Evolutionary conservation across 2,888 invertebrate species (phyloP).

Genomic region (Automeris io): DNA sequence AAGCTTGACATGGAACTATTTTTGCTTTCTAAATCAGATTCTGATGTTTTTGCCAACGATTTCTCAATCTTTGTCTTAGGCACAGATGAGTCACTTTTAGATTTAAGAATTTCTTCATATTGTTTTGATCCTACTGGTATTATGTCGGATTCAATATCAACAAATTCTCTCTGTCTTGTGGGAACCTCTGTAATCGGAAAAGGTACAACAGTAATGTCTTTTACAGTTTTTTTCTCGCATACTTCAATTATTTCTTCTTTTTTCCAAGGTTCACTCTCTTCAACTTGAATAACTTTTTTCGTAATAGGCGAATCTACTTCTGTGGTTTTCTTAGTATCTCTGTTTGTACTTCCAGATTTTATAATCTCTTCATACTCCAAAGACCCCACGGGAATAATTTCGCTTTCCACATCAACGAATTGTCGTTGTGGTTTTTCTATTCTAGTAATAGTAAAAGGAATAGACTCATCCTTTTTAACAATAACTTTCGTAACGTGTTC

Average conservation of each 20-base stretch:
- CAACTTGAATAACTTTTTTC: constrained; percentile 33
- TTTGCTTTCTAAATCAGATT: constrained; percentile 66
- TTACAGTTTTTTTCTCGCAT: constrained; percentile 49
- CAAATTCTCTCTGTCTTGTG: constrained; percentile 67
- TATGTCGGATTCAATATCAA: constrained; percentile 66
- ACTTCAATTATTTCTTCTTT: constrained; percentile 39
- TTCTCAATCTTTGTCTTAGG: constrained; percentile 68
- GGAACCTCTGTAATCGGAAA: constrained; percentile 64
- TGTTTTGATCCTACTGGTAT: constrained; percentile 60
- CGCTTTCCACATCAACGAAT: constrained; percentile 68
- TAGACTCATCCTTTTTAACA: constrained; percentile 35
- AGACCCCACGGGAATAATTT: constrained; percentile 66
- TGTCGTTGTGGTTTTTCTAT: constrained; percentile 52
- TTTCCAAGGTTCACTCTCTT: constrained; percentile 33
- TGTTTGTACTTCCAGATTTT: constrained; percentile 49
- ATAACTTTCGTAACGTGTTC: constrained; percentile 38
- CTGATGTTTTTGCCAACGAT: constrained; percentile 55
- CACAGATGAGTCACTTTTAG: constrained; percentile 70
- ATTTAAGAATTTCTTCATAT: constrained; percentile 70
- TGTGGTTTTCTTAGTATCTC: constrained; percentile 43
- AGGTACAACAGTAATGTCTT: constrained; percentile 58
- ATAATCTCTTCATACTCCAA: constrained; percentile 63
- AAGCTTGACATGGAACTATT: constrained; percentile 77
- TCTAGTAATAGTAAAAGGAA: constrained; percentile 60
- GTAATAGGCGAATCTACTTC: constrained; percentile 35